Evolutionary conservation across 2,797 vertebrate species (phyloP).

Genomic region (Diplodus sargus): DNA sequence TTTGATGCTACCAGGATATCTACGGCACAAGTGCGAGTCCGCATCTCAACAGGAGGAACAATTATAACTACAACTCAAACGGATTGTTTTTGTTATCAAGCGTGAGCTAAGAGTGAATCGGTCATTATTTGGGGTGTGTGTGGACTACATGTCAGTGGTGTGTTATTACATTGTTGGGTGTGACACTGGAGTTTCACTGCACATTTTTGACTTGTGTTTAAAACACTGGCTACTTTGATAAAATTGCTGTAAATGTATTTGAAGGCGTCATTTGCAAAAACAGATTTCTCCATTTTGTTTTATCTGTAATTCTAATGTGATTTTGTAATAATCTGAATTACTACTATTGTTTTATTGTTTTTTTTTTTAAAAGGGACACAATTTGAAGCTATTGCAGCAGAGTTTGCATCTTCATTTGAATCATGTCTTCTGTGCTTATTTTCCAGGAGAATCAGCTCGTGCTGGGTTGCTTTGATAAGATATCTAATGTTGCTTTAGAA

Average conservation of each 20-base stretch:
- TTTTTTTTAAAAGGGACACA: too few species aligned
- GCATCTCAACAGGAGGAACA: conserved; percentile 4
- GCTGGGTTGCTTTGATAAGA: neutral
- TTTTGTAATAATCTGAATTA: neutral
- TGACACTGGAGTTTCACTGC: neutral
- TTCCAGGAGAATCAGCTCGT: too few species aligned
- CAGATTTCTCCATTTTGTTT: neutral
- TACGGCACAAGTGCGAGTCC: conserved; percentile 36
- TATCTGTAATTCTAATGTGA: too few species aligned
- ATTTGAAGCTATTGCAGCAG: too few species aligned
- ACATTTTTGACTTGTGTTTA: neutral
- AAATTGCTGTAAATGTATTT: neutral
- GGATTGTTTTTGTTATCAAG: neutral
- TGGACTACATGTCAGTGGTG: neutral
- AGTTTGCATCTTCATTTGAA: too few species aligned
- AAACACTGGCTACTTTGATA: neutral
- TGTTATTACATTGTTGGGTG: neutral
- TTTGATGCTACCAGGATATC: conserved; percentile 35
- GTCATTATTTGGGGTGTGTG: neutral
- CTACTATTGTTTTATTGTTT: too few species aligned
- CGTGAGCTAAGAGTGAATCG: neutral
- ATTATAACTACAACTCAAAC: neutral
- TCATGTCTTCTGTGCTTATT: too few species aligned
- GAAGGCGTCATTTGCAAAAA: neutral
- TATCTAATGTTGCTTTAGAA: too few species aligned